Percentiles rank a stretch among this genome's conserved stretches.
Conservation (phyloP, 2,113 vertebrate species). For the Sclerurus mexicanus region DNA sequence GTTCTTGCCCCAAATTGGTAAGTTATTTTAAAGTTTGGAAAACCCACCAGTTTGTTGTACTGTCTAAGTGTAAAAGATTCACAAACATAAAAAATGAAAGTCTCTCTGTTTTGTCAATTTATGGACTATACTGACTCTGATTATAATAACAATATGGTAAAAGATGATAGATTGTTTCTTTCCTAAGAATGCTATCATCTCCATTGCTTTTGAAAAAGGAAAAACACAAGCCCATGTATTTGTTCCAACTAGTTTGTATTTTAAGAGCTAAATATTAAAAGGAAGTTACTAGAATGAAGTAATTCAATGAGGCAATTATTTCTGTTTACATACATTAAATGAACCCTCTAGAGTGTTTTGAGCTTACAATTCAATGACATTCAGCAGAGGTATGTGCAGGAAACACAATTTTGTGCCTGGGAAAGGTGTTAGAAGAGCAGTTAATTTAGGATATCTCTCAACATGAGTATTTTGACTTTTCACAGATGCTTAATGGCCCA, state of each 20-base stretch:
- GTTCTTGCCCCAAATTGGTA: neutral
- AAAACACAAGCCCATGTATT: neutral
- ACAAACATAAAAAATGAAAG: conserved; percentile 11
- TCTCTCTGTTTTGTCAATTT: neutral
- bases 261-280: neutral
- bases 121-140: neutral
- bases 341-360: neutral
- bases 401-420: neutral
- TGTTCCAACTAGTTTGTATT: neutral
- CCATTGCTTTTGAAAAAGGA: neutral
- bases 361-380: neutral
- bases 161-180: neutral
- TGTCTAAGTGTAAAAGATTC: conserved; percentile 13
- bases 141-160: neutral
- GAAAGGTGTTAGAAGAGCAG: neutral
- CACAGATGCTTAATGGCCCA: neutral
- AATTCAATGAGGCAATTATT: neutral
- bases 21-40: neutral
- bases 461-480: neutral
- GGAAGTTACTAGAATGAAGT: neutral
- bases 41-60: neutral
- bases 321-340: neutral
- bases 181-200: neutral
- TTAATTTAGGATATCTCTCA: neutral
- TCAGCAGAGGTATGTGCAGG: neutral